These are phyloP conservation scores for Epinephelus fuscoguttatus DNA, from an alignment of 2,113 vertebrate genomes.

Conservation along the genomic window DNA sequence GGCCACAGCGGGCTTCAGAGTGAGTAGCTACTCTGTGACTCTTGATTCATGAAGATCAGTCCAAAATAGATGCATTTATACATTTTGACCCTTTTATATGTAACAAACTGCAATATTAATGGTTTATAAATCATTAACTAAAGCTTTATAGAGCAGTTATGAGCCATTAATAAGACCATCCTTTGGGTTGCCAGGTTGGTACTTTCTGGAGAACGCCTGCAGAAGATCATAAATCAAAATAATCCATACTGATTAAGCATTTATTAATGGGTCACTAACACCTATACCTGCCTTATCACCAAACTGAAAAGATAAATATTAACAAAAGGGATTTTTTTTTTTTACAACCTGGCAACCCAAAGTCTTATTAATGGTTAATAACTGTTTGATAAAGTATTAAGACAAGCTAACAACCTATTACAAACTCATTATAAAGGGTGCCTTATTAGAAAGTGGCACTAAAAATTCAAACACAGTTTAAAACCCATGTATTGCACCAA, in stretches of 20 bases:
- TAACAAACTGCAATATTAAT: not conserved
- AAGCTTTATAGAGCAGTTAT: not conserved
- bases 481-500: not conserved
- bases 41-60: not conserved
- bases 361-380: not conserved
- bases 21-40: constrained; percentile 49
- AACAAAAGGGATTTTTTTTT: not conserved
- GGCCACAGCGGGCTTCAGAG: constrained; percentile 65
- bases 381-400: not conserved
- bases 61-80: not conserved
- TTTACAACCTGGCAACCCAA: not conserved
- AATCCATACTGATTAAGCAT: not conserved
- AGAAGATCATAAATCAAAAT: not conserved
- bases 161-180: not conserved
- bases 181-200: constrained; percentile 6
- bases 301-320: not conserved
- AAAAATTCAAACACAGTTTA: not conserved
- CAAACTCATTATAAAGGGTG: not conserved
- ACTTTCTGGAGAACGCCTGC: not conserved
- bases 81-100: not conserved
- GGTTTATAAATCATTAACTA: not conserved
- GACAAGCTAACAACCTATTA: not conserved
- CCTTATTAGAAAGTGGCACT: not conserved
- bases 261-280: not conserved
- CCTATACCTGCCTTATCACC: not conserved